Evolutionary conservation across 1,140 invertebrate species (phyloP).

Genomic region (Drosophila cardini): DNA sequence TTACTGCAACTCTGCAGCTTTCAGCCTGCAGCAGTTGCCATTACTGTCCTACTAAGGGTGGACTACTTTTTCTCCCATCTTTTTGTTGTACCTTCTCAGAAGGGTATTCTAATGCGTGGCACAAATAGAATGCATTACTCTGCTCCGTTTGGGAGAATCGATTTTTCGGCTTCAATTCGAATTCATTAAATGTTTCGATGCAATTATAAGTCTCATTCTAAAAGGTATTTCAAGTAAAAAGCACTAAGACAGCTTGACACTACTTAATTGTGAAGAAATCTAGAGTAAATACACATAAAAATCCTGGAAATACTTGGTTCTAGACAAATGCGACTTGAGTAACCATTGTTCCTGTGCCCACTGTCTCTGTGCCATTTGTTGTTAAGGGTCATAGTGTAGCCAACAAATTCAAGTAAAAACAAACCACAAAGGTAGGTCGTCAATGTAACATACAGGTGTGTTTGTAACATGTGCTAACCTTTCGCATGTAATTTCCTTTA

Average conservation of each 20-base stretch:
- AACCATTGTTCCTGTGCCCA: background rate
- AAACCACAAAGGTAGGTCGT: background rate
- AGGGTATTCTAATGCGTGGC: too few species aligned
- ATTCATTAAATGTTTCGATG: too few species aligned
- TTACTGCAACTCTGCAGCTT: constrained; percentile 46
- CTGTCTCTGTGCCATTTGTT: background rate
- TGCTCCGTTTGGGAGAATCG: background rate
- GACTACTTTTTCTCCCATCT: too few species aligned
- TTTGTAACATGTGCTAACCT: background rate
- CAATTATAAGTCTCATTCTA: background rate
- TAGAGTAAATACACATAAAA: constrained; percentile 13
- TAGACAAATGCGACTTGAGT: constrained; percentile 1
- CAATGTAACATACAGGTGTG: background rate
- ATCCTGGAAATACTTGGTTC: background rate
- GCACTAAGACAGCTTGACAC: background rate
- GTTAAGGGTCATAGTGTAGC: background rate
- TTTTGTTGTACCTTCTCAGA: too few species aligned
- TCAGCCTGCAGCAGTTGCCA: constrained; percentile 18
- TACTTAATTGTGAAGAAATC: background rate
- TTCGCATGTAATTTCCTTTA: background rate
- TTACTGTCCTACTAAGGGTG: too few species aligned
- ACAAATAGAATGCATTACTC: too few species aligned
- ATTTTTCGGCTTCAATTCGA: background rate
- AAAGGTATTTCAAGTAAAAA: background rate
- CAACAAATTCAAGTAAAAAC: background rate